Evolutionary conservation across 2,113 vertebrate species (phyloP).

Genomic region (Mesoclemmys tuberculata): DNA sequence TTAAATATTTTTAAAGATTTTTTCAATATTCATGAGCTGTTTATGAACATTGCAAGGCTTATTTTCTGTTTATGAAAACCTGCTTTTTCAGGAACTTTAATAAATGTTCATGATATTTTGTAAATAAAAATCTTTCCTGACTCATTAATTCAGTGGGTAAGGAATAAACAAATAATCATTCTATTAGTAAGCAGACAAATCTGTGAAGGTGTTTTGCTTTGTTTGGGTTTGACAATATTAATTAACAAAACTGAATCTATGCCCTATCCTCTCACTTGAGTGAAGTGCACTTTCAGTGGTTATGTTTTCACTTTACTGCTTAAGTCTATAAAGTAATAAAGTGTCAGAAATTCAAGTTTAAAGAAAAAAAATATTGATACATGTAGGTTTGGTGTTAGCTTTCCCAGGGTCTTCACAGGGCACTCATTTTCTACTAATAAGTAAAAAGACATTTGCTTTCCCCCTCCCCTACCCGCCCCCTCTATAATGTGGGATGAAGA

Average conservation of each 20-base stretch:
- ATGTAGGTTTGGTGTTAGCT: accelerated
- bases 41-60: background rate
- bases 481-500: background rate
- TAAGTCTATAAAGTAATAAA: background rate
- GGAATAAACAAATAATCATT: background rate
- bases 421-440: background rate
- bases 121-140: background rate
- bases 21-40: background rate
- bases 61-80: background rate
- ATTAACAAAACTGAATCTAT: background rate
- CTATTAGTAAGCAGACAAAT: background rate
- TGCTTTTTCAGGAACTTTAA: background rate
- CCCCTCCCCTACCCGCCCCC: background rate
- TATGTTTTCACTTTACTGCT: background rate
- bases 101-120: background rate
- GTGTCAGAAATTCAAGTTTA: background rate
- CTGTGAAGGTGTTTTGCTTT: accelerated
- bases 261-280: background rate
- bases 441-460: background rate
- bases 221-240: accelerated
- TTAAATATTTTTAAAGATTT: background rate
- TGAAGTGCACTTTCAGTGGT: background rate
- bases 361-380: background rate
- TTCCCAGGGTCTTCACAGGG: background rate
- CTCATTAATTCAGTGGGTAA: background rate